Base-by-base conservation (phyloP, 2,113 vertebrate species). In the Brachyistius frenatus region DNA sequence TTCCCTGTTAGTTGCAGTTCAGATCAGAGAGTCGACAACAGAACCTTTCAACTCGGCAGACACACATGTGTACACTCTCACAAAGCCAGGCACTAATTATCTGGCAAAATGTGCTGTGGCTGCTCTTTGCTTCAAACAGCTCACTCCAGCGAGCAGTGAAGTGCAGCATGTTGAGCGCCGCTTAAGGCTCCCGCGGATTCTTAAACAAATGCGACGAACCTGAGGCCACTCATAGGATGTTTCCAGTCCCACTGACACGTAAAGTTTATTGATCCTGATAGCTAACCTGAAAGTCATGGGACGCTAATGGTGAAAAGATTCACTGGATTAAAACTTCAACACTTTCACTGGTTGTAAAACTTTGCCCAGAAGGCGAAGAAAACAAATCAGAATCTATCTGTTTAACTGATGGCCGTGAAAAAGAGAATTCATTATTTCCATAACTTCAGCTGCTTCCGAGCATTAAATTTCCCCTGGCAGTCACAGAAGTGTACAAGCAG, bases 21-120 rank as follows among this genome's bases (percentile, higher is more conserved):
- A 93, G 88, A 93, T 95, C 93, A 92, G 84, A 94, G 87, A 92
- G 89, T 88, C 68, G 81, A 91, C 90, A 90, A 93, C 83, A 80
- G 78, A 89, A 90, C 73, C 86, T 88, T 91, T 86, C 91, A 80
- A 86, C 90, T 80, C 74, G 44, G 54, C 87, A 78, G 77, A 88
- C 86, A 84, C 85, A 80, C 72, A 0, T 54, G 41, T 58, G 82
- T 72, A 80, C 52, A 33, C 80, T 72, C 83, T 68, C 86, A 83
- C 85, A 83, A 78, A 86, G 78, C 74, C 81, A 79, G 65, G 62
- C 85, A 75, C 93, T 94, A 94, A 95, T 94, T 94, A 94, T 91
- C 93, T 60, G 56, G 90, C 65, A 85, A 88, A 88, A 84, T 89
- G 70, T 78, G 72, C 88, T 44, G 84, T 37, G 89, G 75, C 80